These are phyloP conservation scores for Gymnosoma rotundatum DNA, from an alignment of 2,888 invertebrate genomes.

Conservation along the genomic window DNA sequence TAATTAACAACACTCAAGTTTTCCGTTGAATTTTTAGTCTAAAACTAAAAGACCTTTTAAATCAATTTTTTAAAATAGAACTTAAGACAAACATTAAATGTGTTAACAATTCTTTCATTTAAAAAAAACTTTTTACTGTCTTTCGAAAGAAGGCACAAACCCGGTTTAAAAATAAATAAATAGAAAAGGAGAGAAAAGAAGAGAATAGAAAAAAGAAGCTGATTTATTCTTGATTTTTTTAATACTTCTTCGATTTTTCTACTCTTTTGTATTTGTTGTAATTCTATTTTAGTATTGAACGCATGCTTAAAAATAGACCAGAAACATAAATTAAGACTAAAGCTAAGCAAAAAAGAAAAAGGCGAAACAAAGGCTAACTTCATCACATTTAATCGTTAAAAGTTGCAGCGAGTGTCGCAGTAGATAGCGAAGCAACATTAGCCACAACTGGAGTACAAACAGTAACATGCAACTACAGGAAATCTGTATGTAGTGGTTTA, in stretches of 20 bases:
- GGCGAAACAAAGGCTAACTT: constrained; percentile 17
- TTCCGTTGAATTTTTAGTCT: neutral
- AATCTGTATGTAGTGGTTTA: no score
- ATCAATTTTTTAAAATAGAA: constrained; percentile 16
- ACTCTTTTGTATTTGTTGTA: neutral
- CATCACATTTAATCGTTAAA: constrained; percentile 27
- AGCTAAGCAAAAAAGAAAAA: neutral
- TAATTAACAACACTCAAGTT: constrained; percentile 9
- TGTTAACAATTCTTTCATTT: constrained; percentile 13
- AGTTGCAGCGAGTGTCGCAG: constrained; percentile 41
- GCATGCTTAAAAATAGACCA: constrained; percentile 51
- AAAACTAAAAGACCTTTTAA: constrained; percentile 20
- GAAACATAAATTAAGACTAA: constrained; percentile 40
- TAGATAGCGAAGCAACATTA: neutral
- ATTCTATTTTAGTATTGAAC: constrained; percentile 33
- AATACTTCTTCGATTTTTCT: constrained; percentile 43
- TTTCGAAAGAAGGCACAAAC: neutral
- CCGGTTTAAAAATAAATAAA: constrained; percentile 37
- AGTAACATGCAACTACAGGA: no score
- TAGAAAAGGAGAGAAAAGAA: neutral
- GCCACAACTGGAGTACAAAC: neutral
- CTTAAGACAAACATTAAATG: neutral
- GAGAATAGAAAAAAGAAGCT: neutral
- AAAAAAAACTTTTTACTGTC: constrained; percentile 11
- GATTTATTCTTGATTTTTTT: no score